phyloP scores from a whole-genome alignment of 2,888 invertebrate species.

The Stegophylla sp. region DNA sequence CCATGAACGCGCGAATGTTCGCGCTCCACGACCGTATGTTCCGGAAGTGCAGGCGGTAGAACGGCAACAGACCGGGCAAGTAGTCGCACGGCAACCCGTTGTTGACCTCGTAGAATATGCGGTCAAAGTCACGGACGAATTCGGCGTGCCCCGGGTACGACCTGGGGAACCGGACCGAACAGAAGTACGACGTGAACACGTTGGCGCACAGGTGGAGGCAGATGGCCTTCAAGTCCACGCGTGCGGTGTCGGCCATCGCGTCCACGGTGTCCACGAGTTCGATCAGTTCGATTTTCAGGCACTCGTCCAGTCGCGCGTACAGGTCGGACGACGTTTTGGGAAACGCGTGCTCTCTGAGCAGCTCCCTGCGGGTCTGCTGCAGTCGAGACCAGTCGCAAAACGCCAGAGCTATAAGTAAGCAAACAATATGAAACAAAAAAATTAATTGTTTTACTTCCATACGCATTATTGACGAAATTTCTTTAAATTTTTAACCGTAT shows the following conservation, averaged over 20 bases:
- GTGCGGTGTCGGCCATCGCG: slow-evolving; percentile 62
- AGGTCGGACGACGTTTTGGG: slow-evolving; percentile 69
- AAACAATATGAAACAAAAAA: not conserved
- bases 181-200: slow-evolving; percentile 72
- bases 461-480: too few relatives aligned
- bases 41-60: slow-evolving; percentile 68
- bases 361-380: slow-evolving; percentile 70
- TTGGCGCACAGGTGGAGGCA: slow-evolving; percentile 69
- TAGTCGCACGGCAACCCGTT: slow-evolving; percentile 74
- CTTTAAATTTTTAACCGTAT: too few relatives aligned
- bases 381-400: slow-evolving; percentile 74
- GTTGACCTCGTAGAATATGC: slow-evolving; percentile 74
- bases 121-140: slow-evolving; percentile 70
- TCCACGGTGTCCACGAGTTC: slow-evolving; percentile 58
- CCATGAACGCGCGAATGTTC: slow-evolving; percentile 69
- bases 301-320: slow-evolving; percentile 64
- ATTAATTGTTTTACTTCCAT: too few relatives aligned
- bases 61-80: slow-evolving; percentile 70
- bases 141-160: slow-evolving; percentile 66
- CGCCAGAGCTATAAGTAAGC: slow-evolving; percentile 69
- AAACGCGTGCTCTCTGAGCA: slow-evolving; percentile 70
- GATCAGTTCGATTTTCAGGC: slow-evolving; percentile 48
- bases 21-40: slow-evolving; percentile 68
- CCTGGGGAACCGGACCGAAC: slow-evolving; percentile 67
- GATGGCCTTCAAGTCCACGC: slow-evolving; percentile 65